Percentiles rank a stretch among this genome's conserved stretches.
phyloP scores from a whole-genome alignment of 1,140 invertebrate species.

The Neotoxoptera formosana region DNA sequence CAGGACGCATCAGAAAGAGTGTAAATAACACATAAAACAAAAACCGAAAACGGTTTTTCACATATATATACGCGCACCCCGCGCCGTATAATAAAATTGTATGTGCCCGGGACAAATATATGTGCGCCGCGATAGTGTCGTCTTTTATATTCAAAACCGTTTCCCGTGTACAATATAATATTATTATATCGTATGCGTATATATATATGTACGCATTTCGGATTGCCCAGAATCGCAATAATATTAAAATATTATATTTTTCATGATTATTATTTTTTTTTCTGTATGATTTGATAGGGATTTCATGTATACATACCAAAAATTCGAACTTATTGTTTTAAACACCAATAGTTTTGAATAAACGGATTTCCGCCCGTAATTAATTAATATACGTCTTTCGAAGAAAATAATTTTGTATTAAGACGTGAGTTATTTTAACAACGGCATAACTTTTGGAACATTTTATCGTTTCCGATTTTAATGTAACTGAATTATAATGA shows the following conservation, averaged over 20 bases:
- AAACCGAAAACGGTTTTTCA: slow-evolving; percentile 15
- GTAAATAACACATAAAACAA: slow-evolving; percentile 43
- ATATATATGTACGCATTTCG: too few relatives aligned
- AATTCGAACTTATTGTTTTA: neutral
- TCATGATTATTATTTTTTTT: neutral
- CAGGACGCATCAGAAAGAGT: neutral
- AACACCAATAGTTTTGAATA: neutral
- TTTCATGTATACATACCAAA: neutral
- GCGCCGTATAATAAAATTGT: slow-evolving; percentile 26
- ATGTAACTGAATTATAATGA: neutral
- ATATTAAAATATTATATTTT: neutral
- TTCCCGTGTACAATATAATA: neutral
- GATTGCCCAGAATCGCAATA: neutral
- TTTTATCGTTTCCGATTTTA: neutral
- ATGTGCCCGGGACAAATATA: neutral
- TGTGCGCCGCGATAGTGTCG: neutral
- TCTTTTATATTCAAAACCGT: slow-evolving; percentile 29
- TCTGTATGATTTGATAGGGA: neutral
- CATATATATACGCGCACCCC: neutral
- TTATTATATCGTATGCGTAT: neutral
- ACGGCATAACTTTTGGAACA: neutral
- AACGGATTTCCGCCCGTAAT: neutral
- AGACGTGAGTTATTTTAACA: neutral
- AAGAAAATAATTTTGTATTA: neutral
- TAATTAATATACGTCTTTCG: neutral